These are phyloP conservation scores for Linepithema humile DNA, from an alignment of 1,140 invertebrate genomes.

Conservation along the genomic window DNA sequence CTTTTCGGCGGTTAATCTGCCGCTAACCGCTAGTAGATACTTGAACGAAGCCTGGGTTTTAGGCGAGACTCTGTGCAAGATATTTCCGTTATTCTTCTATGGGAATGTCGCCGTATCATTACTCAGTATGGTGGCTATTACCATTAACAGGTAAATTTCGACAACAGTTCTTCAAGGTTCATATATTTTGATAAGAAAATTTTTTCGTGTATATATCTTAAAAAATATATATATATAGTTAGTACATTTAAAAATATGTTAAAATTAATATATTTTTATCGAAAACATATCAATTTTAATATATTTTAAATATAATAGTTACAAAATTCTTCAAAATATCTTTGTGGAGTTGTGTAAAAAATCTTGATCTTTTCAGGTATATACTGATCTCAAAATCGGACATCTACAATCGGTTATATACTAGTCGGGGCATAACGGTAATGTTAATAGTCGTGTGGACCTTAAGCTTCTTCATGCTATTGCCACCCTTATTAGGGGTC, in stretches of 20 bases:
- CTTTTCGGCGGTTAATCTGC: slow-evolving; percentile 93
- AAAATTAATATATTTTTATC: background rate
- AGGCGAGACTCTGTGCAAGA: slow-evolving; percentile 91
- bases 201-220: background rate
- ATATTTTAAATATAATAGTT: too few relatives aligned
- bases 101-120: slow-evolving; percentile 95
- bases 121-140: slow-evolving; percentile 95
- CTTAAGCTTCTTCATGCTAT: slow-evolving; percentile 86
- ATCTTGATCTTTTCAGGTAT: slow-evolving; percentile 87
- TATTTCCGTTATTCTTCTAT: slow-evolving; percentile 96
- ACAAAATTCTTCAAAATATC: too few relatives aligned
- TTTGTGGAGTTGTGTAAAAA: too few relatives aligned
- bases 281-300: background rate
- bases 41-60: slow-evolving; percentile 92
- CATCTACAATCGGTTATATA: slow-evolving; percentile 91
- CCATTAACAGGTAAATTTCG: slow-evolving; percentile 91
- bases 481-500: slow-evolving; percentile 91
- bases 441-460: slow-evolving; percentile 92
- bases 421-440: slow-evolving; percentile 87
- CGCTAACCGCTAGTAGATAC: slow-evolving; percentile 92
- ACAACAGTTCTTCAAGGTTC: background rate
- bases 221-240: background rate
- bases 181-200: background rate
- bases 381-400: slow-evolving; percentile 91
- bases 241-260: background rate